These are phyloP conservation scores for Graphium colonna DNA, from an alignment of 2,888 invertebrate genomes.

Conservation along the genomic window DNA sequence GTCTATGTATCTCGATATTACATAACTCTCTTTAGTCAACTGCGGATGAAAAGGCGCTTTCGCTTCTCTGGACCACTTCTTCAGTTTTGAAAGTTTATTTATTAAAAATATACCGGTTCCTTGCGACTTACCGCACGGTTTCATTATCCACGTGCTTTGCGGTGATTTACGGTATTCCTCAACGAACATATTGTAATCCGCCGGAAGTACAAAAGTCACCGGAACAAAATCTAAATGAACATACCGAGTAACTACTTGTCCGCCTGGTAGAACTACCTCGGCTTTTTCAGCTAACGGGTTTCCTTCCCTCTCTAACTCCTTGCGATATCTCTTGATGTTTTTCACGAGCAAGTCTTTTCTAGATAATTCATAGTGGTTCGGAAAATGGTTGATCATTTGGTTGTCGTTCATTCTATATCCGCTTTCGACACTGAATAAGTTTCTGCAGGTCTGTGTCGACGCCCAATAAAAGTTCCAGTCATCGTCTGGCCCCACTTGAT, in stretches of 20 bases:
- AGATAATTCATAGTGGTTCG: slow-evolving; percentile 95
- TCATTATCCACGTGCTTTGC: slow-evolving; percentile 98
- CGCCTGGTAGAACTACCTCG: slow-evolving; percentile 70
- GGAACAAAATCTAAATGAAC: slow-evolving; percentile 95
- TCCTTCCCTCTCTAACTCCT: slow-evolving; percentile 93
- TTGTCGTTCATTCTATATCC: slow-evolving; percentile 84
- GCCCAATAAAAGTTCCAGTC: slow-evolving; percentile 97
- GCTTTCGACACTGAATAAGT: slow-evolving; percentile 84
- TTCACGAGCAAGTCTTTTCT: slow-evolving; percentile 97
- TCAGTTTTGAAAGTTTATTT: slow-evolving; percentile 95
- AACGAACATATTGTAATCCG: slow-evolving; percentile 97
- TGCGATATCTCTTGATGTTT: slow-evolving; percentile 95
- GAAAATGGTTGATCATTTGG: slow-evolving; percentile 81
- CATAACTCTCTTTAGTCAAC: slow-evolving; percentile 92
- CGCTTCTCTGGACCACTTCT: slow-evolving; percentile 91
- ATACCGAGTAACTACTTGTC: slow-evolving; percentile 85
- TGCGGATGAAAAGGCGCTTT: slow-evolving; percentile 86
- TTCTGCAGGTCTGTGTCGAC: slow-evolving; percentile 90
- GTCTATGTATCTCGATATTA: slow-evolving; percentile 98
- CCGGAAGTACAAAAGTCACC: slow-evolving; percentile 95
- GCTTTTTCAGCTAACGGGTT: slow-evolving; percentile 89
- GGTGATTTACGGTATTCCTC: slow-evolving; percentile 97
- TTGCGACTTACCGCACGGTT: no score
- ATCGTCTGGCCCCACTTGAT: slow-evolving; percentile 88
- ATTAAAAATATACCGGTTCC: slow-evolving; percentile 96